Percentiles rank a stretch among this genome's conserved stretches.
Conservation (phyloP, 2,113 vertebrate species). For the Pagrus major region DNA sequence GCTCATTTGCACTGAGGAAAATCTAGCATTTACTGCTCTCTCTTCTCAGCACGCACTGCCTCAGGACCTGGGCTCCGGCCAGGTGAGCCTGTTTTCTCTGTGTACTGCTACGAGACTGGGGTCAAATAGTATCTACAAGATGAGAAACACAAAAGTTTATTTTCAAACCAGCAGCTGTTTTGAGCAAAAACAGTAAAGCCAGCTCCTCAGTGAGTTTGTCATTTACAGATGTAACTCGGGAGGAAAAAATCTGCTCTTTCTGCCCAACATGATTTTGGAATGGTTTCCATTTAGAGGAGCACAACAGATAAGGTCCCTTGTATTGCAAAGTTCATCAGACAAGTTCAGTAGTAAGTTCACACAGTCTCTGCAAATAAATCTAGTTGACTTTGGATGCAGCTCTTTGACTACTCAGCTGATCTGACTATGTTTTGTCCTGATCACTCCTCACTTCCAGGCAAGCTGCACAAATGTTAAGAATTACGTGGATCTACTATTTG, state of each 20-base stretch:
- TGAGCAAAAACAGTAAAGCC: not conserved
- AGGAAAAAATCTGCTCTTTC: not conserved
- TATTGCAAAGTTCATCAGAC: not conserved
- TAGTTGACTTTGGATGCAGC: not conserved
- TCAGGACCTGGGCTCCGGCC: conserved; percentile 86
- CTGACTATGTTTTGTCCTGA: not conserved
- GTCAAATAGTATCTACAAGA: conserved; percentile 56
- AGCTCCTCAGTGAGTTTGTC: not conserved
- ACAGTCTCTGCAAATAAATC: not conserved
- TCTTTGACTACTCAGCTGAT: not conserved
- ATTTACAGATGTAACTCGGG: not conserved
- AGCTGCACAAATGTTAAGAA: not conserved
- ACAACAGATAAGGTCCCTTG: not conserved
- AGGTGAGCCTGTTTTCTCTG: conserved; percentile 86
- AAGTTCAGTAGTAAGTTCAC: not conserved
- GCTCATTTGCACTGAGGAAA: conserved; percentile 51
- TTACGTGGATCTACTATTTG: conserved; percentile 44
- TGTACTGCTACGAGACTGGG: conserved; percentile 43
- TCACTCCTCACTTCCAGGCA: not conserved
- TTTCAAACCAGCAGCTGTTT: not conserved
- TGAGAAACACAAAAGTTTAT: not conserved
- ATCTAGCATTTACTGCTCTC: conserved; percentile 84
- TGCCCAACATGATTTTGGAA: not conserved
- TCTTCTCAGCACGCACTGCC: conserved; percentile 88
- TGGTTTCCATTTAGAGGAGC: not conserved